Evolutionary conservation across 2,113 vertebrate genomes (phyloP), one percentile per base, ranked within the genome.

Genomic region (Scophthalmus maximus): DNA sequence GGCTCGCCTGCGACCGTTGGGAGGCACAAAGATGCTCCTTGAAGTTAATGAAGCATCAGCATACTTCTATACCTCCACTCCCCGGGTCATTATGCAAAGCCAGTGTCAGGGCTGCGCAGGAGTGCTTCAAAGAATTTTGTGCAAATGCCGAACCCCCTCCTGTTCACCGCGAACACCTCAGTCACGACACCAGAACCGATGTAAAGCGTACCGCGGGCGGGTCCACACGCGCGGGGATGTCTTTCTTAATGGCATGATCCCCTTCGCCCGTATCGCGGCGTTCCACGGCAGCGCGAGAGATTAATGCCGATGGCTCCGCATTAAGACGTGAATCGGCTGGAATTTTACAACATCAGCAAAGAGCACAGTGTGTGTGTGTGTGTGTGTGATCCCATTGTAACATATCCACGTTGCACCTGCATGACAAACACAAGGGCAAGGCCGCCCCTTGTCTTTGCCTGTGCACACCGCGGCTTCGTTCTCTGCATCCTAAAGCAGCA

Each of bases 1-100:
- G n/a, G 50, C 68, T 65, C 57, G 60, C 79, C 72, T 67, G 42
- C 72, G n/a, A n/a, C n/a, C n/a, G n/a, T n/a, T n/a, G 60, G 63
- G 58, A 73, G 50, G 67, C 81, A 73, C 78, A 73, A 57, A 85
- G 82, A 86, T 58, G 63, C 75, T 73, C 67, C 90, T 86, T 90
- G 86, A 89, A 88, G 83, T 88, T 84, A 90, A 88, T 76, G 82
- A 89, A 82, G 87, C 82, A 82, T 89, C 85, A 83, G 83, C 76
- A 71, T 23, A 66, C 68, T 64, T 30, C 75, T 85, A 76, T 79
- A 84, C 72, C 83, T 64, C 67, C 50, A 32, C 67, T 60, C 40
- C 56, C 2, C 17, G 68, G 78, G 77, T 79, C 83, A 86, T 82
- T 87, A 77, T 83, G 26, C 66, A 23, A 57, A 18, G 56, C 69